Conservation (phyloP, 2,888 invertebrate species). For the Metopia argyrocephala region DNA sequence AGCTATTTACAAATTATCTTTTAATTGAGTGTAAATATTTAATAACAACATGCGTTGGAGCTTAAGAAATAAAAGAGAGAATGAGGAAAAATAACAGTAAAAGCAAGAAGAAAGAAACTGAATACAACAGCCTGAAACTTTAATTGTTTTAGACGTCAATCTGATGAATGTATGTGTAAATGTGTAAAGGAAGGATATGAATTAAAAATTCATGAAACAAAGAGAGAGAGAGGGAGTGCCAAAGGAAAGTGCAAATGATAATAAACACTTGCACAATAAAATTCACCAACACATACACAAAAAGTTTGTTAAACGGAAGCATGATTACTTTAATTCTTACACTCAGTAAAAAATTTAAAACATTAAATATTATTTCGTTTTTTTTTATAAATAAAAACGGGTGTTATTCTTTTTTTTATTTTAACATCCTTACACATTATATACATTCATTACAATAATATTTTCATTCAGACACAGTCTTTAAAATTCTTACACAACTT, state of each 20-base stretch:
- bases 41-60: slow-evolving; percentile 38
- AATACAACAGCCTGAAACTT: slow-evolving; percentile 16
- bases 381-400: not conserved
- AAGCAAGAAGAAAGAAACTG: not conserved
- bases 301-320: not conserved
- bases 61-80: not conserved
- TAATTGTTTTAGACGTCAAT: slow-evolving; percentile 37
- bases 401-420: not conserved
- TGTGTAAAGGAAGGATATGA: not conserved
- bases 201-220: not conserved
- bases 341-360: not conserved
- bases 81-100: not conserved
- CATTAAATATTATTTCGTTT: too few relatives aligned
- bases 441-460: slow-evolving; percentile 4
- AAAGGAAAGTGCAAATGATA: slow-evolving; percentile 46
- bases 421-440: not conserved
- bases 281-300: not conserved
- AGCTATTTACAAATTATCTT: slow-evolving; percentile 59
- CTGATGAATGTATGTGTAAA: not conserved
- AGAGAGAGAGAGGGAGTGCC: not conserved
- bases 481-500: slow-evolving; percentile 49
- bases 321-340: not conserved
- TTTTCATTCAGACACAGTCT: slow-evolving; percentile 55
- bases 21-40: slow-evolving; percentile 62
- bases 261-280: slow-evolving; percentile 19